Evolutionary conservation across 2,113 vertebrate species (phyloP).

Genomic region (Helogale parvula): DNA sequence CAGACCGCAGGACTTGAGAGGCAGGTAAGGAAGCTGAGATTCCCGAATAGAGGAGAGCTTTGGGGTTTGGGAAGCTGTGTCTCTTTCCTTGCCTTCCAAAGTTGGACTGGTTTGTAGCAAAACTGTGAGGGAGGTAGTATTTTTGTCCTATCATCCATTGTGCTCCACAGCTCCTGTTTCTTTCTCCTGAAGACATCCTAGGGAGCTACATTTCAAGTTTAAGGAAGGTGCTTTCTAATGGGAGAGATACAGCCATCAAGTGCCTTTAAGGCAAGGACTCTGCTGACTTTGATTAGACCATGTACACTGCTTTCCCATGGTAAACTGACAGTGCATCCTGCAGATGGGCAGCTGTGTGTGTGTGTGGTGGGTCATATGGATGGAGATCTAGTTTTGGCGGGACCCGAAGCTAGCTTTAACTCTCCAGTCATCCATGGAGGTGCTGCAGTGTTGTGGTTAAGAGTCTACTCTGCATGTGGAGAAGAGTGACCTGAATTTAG

Average conservation of each 20-base stretch:
- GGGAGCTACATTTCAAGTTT: background rate
- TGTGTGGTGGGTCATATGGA: background rate
- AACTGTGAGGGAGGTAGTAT: background rate
- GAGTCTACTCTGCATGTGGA: background rate
- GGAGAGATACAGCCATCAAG: no score
- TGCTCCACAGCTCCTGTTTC: background rate
- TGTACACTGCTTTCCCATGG: background rate
- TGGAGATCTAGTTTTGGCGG: background rate
- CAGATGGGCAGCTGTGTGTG: background rate
- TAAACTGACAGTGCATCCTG: background rate
- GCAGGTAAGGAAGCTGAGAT: background rate
- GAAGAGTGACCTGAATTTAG: slow-evolving; percentile 8
- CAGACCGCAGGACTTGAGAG: background rate
- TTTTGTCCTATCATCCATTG: background rate
- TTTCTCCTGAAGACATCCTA: background rate
- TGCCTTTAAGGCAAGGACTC: background rate
- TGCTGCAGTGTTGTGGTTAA: background rate
- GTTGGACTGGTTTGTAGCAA: background rate
- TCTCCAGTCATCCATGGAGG: background rate
- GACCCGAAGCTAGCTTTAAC: background rate
- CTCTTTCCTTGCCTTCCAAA: background rate
- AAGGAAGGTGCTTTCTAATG: background rate
- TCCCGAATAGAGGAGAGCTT: background rate
- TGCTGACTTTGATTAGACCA: background rate
- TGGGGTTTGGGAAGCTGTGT: background rate